These are phyloP conservation scores for Oncorhynchus mykiss DNA, from an alignment of 2,113 vertebrate genomes.

Conservation along the genomic window DNA sequence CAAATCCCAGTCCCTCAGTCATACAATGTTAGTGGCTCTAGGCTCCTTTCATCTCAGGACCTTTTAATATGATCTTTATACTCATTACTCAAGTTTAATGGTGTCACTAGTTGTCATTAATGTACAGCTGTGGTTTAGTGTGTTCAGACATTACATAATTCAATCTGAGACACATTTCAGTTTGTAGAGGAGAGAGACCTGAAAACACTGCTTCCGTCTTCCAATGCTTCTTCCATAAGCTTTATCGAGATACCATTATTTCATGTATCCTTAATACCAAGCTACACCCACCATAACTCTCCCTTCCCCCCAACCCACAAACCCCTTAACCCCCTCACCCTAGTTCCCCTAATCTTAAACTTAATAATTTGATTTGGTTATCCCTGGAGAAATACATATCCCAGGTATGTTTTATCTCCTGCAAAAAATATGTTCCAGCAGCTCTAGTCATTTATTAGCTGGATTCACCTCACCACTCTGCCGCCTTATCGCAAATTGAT, in stretches of 20 bases:
- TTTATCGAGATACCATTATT: not conserved
- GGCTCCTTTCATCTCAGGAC: not conserved
- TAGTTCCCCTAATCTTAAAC: conserved; percentile 27
- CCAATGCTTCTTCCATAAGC: not conserved
- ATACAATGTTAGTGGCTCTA: not conserved
- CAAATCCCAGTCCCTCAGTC: not conserved
- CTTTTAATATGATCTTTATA: not conserved
- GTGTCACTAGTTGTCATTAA: not conserved
- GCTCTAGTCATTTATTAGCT: conserved; percentile 77
- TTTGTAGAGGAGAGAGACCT: too few relatives aligned
- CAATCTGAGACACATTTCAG: too few relatives aligned
- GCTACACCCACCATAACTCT: not conserved
- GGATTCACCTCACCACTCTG: conserved; percentile 77
- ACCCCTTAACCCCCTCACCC: conserved; percentile 1
- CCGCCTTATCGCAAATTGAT: conserved; percentile 81
- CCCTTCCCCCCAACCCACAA: not conserved
- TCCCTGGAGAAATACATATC: conserved; percentile 74
- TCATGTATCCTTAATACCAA: too few relatives aligned
- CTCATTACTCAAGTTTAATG: not conserved
- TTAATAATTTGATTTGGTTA: conserved; percentile 69
- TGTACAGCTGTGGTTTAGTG: not conserved
- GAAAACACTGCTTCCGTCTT: not conserved
- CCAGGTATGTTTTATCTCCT: conserved; percentile 71
- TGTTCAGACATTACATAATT: not conserved
- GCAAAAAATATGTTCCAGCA: conserved; percentile 63